These are phyloP conservation scores for Sylvia atricapilla DNA, from an alignment of 2,113 vertebrate species.

Conservation along the genomic window DNA sequence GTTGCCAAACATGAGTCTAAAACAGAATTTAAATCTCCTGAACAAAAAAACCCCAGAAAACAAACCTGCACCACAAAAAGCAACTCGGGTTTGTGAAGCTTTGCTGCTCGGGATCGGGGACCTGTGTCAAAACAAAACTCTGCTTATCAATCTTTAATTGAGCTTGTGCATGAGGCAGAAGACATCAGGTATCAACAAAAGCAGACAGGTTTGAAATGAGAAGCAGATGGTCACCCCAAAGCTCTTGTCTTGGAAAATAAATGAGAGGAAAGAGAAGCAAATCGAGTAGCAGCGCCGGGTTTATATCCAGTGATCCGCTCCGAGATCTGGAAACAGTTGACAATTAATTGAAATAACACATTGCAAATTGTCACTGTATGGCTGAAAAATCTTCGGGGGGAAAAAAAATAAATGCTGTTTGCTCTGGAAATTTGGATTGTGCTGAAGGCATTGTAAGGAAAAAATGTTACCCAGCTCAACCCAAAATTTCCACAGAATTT, in stretches of 20 bases:
- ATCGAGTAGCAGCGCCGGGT: slow-evolving; percentile 33
- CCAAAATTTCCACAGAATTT: slow-evolving; percentile 59
- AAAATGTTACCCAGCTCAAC: slow-evolving; percentile 51
- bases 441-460: slow-evolving; percentile 60
- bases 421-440: slow-evolving; percentile 70
- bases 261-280: slow-evolving; percentile 48
- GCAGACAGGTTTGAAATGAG: slow-evolving; percentile 60
- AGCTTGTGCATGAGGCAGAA: not conserved
- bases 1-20: not conserved
- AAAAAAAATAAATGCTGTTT: slow-evolving; percentile 49
- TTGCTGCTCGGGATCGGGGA: not conserved
- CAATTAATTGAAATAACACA: slow-evolving; percentile 70
- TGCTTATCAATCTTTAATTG: not conserved
- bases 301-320: slow-evolving; percentile 57
- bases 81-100: not conserved
- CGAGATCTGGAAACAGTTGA: slow-evolving; percentile 68
- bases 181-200: slow-evolving; percentile 50
- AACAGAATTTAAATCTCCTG: not conserved
- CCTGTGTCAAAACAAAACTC: not conserved
- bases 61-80: not conserved
- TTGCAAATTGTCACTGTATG: slow-evolving; percentile 69
- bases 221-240: slow-evolving; percentile 60
- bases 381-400: slow-evolving; percentile 63
- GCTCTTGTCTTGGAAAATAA: slow-evolving; percentile 59
- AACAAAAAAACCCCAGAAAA: too few relatives aligned